These are phyloP conservation scores for Muscicapa striata DNA, from an alignment of 2,797 vertebrate genomes.

Conservation along the genomic window DNA sequence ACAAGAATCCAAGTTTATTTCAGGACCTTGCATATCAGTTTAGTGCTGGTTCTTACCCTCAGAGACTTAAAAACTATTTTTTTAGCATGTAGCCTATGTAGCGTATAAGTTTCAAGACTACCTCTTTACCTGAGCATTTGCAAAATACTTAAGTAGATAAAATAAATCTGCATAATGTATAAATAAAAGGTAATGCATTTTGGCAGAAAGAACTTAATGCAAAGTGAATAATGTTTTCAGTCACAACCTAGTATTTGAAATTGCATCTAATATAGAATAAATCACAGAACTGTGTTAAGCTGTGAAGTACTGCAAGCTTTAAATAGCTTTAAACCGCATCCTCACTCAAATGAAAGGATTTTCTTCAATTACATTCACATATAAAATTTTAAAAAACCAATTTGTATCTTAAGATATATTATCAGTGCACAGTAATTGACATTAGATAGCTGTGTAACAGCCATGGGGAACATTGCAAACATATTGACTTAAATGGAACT, in stretches of 20 bases:
- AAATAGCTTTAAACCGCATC: background rate
- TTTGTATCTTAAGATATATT: background rate
- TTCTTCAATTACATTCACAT: background rate
- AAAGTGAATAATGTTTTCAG: background rate
- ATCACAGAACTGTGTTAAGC: background rate
- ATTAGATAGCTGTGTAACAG: background rate
- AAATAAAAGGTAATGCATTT: background rate
- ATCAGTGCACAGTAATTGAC: background rate
- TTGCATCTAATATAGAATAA: background rate
- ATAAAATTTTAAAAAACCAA: background rate
- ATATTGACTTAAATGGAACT: background rate
- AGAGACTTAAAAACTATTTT: background rate
- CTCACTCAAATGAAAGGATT: background rate
- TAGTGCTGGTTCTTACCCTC: background rate
- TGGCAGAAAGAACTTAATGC: background rate
- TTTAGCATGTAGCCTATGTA: background rate
- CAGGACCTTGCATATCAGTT: background rate
- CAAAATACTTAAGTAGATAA: background rate
- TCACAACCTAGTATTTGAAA: background rate
- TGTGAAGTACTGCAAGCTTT: background rate
- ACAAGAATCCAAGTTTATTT: background rate
- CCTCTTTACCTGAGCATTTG: background rate
- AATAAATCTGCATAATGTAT: background rate
- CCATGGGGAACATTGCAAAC: background rate
- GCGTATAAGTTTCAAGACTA: background rate